phyloP scores from a whole-genome alignment of 2,797 vertebrate genomes.

The Euphonia xanthogaster region DNA sequence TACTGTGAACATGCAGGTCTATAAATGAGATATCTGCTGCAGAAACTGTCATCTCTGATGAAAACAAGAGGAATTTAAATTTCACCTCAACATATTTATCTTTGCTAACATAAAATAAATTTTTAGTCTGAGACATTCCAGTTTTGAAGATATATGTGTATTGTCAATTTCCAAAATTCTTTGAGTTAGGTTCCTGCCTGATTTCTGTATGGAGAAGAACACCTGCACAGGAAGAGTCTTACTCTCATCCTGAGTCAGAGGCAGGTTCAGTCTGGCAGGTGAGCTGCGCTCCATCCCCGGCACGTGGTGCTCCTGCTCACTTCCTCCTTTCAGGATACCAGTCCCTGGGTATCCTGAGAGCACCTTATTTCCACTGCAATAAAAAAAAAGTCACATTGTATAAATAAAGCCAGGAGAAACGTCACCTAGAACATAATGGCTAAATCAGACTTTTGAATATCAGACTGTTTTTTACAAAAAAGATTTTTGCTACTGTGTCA shows the following conservation, averaged over 20 bases:
- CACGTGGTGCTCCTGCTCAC: constrained; percentile 72
- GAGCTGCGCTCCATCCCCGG: constrained; percentile 61
- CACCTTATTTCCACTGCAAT: constrained; percentile 58
- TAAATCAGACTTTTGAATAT: not conserved
- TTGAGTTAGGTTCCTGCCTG: not conserved
- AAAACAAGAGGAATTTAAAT: not conserved
- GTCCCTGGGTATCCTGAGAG: constrained; percentile 13
- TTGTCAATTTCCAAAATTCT: not conserved
- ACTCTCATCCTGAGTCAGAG: constrained; percentile 78
- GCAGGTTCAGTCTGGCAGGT: constrained; percentile 76
- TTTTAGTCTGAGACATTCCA: not conserved
- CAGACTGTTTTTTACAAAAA: not conserved
- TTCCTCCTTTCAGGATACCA: constrained; percentile 25
- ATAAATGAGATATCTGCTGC: not conserved
- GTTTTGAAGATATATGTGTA: not conserved
- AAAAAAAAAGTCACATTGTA: constrained; percentile 12
- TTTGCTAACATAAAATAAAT: not conserved
- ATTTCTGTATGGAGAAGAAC: not conserved
- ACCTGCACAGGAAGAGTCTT: not conserved
- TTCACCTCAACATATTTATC: not conserved
- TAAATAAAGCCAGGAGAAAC: not conserved
- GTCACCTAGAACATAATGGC: not conserved
- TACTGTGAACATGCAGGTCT: not conserved
- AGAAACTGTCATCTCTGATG: not conserved
- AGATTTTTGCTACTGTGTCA: not conserved